A percentile compares a stretch with the other conserved stretches of the same genome.
phyloP scores from a whole-genome alignment of 2,888 invertebrate genomes.

The Drosophila nigricruria region DNA sequence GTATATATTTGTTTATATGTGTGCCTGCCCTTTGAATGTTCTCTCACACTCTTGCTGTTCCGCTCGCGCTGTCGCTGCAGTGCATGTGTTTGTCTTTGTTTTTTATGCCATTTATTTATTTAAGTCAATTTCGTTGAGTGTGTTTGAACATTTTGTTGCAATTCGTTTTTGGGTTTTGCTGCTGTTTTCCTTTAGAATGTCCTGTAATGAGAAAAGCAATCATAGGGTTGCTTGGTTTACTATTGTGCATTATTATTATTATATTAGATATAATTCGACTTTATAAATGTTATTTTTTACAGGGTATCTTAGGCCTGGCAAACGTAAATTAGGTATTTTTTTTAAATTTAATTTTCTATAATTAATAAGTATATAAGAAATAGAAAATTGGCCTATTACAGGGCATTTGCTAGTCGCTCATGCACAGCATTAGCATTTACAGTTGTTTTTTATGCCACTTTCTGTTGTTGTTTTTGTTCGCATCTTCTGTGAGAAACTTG shows the following conservation, averaged over 20 bases:
- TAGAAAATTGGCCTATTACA: neutral
- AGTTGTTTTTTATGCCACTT: constrained; percentile 27
- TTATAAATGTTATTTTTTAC: neutral
- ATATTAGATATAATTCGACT: no score
- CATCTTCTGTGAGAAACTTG: constrained; percentile 48
- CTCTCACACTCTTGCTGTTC: constrained; percentile 6
- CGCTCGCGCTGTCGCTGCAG: neutral
- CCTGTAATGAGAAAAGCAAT: neutral
- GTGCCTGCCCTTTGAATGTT: constrained; percentile 24
- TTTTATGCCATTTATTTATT: constrained; percentile 77
- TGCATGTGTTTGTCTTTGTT: constrained; percentile 71
- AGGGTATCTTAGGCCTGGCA: neutral
- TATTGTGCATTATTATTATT: neutral
- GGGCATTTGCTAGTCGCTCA: neutral
- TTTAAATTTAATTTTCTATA: neutral
- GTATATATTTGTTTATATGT: neutral
- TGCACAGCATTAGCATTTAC: neutral
- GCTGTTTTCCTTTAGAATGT: constrained; percentile 22
- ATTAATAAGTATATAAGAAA: neutral
- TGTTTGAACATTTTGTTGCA: constrained; percentile 76
- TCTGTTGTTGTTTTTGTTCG: constrained; percentile 24
- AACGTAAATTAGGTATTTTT: neutral
- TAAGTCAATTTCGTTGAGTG: constrained; percentile 78
- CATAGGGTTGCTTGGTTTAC: neutral
- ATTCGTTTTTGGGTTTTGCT: constrained; percentile 61